Percentiles rank a stretch among this genome's conserved stretches.
Evolutionary conservation across 1,140 invertebrate genomes (phyloP).

Genomic region (Heliothis virescens): DNA sequence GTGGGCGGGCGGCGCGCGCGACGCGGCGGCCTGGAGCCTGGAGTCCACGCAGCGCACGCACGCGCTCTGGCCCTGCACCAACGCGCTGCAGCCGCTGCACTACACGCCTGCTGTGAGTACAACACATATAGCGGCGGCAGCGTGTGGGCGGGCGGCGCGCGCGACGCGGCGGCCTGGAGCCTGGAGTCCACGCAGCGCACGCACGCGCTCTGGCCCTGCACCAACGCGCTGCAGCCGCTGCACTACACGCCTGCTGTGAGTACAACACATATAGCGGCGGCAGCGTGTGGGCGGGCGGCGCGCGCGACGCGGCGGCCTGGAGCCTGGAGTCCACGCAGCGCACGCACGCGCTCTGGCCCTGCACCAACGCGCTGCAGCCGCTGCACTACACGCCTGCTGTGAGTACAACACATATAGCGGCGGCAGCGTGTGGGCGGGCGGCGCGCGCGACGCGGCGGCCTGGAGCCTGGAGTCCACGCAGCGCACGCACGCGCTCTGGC

Average conservation of each 20-base stretch:
- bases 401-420: slow-evolving; percentile 18
- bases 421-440: slow-evolving; percentile 68
- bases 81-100: slow-evolving; percentile 69
- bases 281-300: slow-evolving; percentile 69
- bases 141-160: slow-evolving; percentile 69
- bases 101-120: slow-evolving; percentile 56
- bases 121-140: slow-evolving; percentile 47
- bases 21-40: slow-evolving; percentile 75
- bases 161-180: slow-evolving; percentile 76
- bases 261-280: slow-evolving; percentile 40
- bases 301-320: slow-evolving; percentile 73
- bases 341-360: slow-evolving; percentile 76
- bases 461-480: slow-evolving; percentile 79
- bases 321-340: slow-evolving; percentile 77
- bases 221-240: slow-evolving; percentile 69
- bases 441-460: slow-evolving; percentile 69
- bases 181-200: slow-evolving; percentile 77
- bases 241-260: slow-evolving; percentile 60
- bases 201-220: slow-evolving; percentile 74
- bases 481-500: slow-evolving; percentile 76
- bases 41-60: slow-evolving; percentile 77
- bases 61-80: slow-evolving; percentile 74
- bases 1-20: slow-evolving; percentile 69
- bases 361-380: slow-evolving; percentile 67
- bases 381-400: slow-evolving; percentile 65